Conservation (phyloP, 2,797 vertebrate species). For the Myoxocephalus aenaeus region DNA sequence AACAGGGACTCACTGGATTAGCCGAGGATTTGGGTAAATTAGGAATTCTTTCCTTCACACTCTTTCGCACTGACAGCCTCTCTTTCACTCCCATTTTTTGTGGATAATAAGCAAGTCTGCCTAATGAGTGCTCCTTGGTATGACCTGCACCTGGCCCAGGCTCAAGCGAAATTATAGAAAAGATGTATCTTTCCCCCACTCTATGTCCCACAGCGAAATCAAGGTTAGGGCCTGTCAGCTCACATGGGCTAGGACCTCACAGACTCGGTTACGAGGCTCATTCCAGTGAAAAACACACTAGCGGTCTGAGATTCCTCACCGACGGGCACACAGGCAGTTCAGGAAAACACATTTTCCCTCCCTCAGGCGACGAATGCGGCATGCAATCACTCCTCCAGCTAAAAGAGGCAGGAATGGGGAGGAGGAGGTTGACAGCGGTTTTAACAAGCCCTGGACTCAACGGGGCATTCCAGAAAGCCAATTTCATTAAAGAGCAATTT, state of each 20-base stretch:
- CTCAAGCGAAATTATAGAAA: slow-evolving; percentile 45
- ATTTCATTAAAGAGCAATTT: slow-evolving; percentile 41
- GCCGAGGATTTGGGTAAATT: slow-evolving; percentile 76
- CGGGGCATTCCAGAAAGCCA: slow-evolving; percentile 53
- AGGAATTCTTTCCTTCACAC: slow-evolving; percentile 66
- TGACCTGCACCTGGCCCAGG: slow-evolving; percentile 58
- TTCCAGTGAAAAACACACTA: slow-evolving; percentile 60
- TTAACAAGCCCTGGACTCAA: slow-evolving; percentile 69
- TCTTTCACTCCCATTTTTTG: slow-evolving; percentile 38
- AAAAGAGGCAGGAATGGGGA: slow-evolving; percentile 62
- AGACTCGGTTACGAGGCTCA: slow-evolving; percentile 65
- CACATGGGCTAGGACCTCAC: slow-evolving; percentile 56
- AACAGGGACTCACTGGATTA: slow-evolving; percentile 73
- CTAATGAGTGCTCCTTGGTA: slow-evolving; percentile 68
- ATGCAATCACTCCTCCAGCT: slow-evolving; percentile 72
- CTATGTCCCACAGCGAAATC: slow-evolving; percentile 24
- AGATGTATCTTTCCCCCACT: slow-evolving; percentile 30
- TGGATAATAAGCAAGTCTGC: slow-evolving; percentile 53
- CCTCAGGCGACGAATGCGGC: slow-evolving; percentile 61
- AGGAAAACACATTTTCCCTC: slow-evolving; percentile 66
- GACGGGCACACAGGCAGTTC: slow-evolving; percentile 47
- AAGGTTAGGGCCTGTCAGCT: slow-evolving; percentile 54
- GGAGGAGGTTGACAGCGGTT: slow-evolving; percentile 68
- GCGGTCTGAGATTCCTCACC: slow-evolving; percentile 62
- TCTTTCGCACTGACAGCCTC: slow-evolving; percentile 45